Evolutionary conservation across 1,140 invertebrate species (phyloP), one percentile per base, ranked within the genome.

Genomic region (Bicyclus anynana): DNA sequence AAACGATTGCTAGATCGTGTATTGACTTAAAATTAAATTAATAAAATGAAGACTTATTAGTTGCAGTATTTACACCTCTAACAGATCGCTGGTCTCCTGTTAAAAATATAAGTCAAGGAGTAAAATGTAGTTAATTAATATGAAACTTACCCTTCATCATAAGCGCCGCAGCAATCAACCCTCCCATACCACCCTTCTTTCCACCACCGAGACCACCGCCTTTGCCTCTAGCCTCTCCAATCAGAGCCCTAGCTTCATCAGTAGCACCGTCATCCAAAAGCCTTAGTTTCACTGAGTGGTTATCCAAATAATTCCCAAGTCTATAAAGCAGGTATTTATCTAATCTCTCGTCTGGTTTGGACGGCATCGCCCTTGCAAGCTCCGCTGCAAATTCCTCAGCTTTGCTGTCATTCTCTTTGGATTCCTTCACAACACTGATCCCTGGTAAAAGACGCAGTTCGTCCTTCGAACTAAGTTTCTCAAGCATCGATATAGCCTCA

Each of bases 401-500:
- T 1, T 91, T 91, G 1, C 91, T 87, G 0, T 90, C 76, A 52
- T 92, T 91, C 26, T 92, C 90, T 13, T 88, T 88, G 1, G 85
- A 81, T 80, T 95, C 94, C 55, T 93, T 93, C 12, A 95, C 91
- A 16, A 95, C 90, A 47, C 91, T 93, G 0, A 95, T 89, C 42
- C 94, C 94, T 0, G 94, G 94, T 5, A 95, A 65, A 0, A 95
- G 88, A 52, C 90, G 90, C 17, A 93, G 83, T 65, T 92, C 90
- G 26, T 93, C 89, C 42, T 92, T 91, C 44, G 92, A 90, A 20
- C 92, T 93, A 2, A 95, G 73, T 62, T 92, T 92, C 66, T 95
- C 94, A 21, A 96, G 89, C 69, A 95, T 91, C 1, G 93, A 92
- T 9, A 95, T 92, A n/a, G 95, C 91, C 80, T 95, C 94, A 44